These are phyloP conservation scores for Thalassarche chlororhynchos DNA, from an alignment of 2,113 vertebrate species.

Conservation along the genomic window DNA sequence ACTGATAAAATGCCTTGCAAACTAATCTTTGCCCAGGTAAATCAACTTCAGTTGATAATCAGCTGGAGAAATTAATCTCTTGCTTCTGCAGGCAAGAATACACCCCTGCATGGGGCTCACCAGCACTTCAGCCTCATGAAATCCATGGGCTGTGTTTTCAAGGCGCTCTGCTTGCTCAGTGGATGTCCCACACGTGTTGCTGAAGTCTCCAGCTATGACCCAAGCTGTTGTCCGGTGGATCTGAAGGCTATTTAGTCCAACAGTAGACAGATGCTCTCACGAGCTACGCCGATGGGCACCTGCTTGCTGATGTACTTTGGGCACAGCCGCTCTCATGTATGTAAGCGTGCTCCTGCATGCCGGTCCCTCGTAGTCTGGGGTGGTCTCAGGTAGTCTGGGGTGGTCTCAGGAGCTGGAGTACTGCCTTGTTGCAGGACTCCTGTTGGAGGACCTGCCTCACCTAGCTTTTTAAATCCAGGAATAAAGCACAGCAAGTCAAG, in stretches of 20 bases:
- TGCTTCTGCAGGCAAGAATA: not conserved
- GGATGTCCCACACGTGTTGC: fast-evolving
- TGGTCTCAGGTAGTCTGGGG: not conserved
- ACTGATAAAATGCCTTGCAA: not conserved
- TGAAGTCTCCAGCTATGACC: not conserved
- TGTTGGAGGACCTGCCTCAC: not conserved
- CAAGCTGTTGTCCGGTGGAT: not conserved
- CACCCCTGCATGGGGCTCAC: fast-evolving
- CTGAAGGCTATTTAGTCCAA: not conserved
- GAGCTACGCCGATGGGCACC: not conserved
- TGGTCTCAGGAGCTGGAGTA: not conserved
- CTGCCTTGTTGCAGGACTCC: not conserved
- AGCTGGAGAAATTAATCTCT: not conserved
- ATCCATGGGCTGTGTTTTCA: not conserved
- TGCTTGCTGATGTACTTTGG: not conserved
- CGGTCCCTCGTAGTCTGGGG: fast-evolving
- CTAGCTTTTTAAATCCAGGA: not conserved
- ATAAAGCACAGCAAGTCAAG: not conserved
- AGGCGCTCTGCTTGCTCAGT: not conserved
- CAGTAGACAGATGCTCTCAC: not conserved
- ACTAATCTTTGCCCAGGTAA: not conserved
- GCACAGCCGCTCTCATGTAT: fast-evolving
- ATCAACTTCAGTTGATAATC: not conserved
- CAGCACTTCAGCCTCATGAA: not conserved
- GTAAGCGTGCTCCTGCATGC: not conserved